Percentiles rank a stretch among this genome's conserved stretches.
Conservation (phyloP, 2,888 invertebrate species). For the Omphaloscelis lunosa region DNA sequence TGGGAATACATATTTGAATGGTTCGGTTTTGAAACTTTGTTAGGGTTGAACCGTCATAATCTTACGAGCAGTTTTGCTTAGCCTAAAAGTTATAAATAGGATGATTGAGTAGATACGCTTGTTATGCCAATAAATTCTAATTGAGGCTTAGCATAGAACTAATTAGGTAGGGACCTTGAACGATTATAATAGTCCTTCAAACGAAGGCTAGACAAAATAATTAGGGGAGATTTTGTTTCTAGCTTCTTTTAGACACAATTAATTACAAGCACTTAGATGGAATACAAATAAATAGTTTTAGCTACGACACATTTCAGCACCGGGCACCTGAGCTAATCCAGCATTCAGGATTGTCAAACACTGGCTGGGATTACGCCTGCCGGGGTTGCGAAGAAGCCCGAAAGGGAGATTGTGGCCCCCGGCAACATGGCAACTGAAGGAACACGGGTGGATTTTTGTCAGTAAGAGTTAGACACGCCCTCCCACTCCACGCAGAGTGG, state of each 20-base stretch:
- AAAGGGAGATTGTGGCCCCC: too few relatives aligned
- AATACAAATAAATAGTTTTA: neutral
- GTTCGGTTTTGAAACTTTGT: constrained; percentile 42
- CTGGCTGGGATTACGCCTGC: too few relatives aligned
- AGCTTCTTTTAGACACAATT: neutral
- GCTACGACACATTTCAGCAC: neutral
- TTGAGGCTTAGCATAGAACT: too few relatives aligned
- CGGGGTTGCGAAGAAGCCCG: too few relatives aligned
- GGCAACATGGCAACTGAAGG: too few relatives aligned
- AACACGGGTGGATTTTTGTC: too few relatives aligned
- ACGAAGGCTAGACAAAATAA: neutral
- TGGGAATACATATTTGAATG: constrained; percentile 54
- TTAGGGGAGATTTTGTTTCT: neutral
- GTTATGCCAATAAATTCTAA: neutral
- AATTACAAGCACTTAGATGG: neutral
- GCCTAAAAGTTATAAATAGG: constrained; percentile 6
- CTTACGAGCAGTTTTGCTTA: constrained; percentile 1
- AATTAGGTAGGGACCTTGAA: neutral
- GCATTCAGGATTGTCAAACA: neutral
- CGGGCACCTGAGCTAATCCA: neutral
- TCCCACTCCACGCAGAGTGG: too few relatives aligned
- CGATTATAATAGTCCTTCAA: neutral
- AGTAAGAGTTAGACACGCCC: too few relatives aligned
- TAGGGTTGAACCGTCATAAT: constrained; percentile 9
- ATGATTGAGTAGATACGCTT: neutral